Evolutionary conservation across 2,797 vertebrate species (phyloP).

Genomic region (Linurgus olivaceus): DNA sequence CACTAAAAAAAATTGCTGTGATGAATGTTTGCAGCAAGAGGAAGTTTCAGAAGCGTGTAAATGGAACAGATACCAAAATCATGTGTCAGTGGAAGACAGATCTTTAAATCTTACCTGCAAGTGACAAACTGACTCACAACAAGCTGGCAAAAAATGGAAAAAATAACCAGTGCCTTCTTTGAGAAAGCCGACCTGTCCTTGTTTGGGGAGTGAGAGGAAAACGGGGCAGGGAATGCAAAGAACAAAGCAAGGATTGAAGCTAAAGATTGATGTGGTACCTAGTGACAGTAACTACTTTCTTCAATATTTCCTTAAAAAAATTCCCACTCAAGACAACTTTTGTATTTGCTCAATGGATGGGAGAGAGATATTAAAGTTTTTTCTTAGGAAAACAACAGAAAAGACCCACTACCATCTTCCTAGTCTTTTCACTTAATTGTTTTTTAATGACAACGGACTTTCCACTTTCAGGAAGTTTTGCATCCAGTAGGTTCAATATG

Average conservation of each 20-base stretch:
- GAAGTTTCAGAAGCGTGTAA: background rate
- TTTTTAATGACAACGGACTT: background rate
- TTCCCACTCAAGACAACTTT: background rate
- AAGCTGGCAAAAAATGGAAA: background rate
- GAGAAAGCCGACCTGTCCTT: background rate
- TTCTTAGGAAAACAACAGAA: background rate
- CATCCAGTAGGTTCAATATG: background rate
- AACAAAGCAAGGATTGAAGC: background rate
- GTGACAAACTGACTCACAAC: background rate
- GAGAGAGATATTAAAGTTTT: background rate
- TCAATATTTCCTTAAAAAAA: background rate
- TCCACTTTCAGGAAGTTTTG: background rate
- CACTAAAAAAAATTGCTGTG: background rate
- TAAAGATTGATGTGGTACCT: background rate
- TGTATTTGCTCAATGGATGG: background rate
- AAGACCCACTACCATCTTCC: background rate
- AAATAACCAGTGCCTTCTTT: background rate
- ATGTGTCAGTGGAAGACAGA: background rate
- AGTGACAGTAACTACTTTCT: background rate
- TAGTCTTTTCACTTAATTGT: background rate
- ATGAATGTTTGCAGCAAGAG: background rate
- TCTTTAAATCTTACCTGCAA: background rate
- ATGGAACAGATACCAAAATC: background rate
- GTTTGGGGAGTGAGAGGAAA: background rate
- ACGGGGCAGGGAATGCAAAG: background rate